Conservation (phyloP, 1,140 invertebrate species). For the Antheraea pernyi region DNA sequence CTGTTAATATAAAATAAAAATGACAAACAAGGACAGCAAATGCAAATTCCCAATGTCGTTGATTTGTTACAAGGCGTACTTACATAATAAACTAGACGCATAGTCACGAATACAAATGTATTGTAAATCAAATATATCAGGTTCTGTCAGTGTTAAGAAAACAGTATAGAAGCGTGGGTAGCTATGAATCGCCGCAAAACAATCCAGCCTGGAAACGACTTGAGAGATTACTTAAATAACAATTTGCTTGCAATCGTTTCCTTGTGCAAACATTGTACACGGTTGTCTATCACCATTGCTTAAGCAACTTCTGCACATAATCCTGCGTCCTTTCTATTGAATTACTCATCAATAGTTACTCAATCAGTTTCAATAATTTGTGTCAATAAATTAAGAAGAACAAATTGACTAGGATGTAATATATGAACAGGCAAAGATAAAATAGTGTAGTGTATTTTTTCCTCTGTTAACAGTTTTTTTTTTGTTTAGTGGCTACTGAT, state of each 20-base stretch:
- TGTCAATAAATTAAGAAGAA: too few relatives aligned
- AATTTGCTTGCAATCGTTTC: conserved; percentile 12
- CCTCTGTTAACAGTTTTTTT: too few relatives aligned
- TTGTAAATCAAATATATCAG: conserved; percentile 26
- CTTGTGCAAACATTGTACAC: background rate
- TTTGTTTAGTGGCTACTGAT: too few relatives aligned
- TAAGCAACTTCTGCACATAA: too few relatives aligned
- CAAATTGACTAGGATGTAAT: too few relatives aligned
- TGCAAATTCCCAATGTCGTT: conserved; percentile 43
- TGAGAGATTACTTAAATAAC: background rate
- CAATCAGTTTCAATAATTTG: too few relatives aligned
- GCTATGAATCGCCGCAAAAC: background rate
- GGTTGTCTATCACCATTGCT: background rate
- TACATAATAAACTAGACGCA: conserved; percentile 41
- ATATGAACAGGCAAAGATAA: too few relatives aligned
- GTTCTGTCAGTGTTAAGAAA: conserved; percentile 16
- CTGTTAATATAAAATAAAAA: conserved; percentile 7
- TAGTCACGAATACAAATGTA: conserved; percentile 57
- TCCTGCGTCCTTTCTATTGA: too few relatives aligned
- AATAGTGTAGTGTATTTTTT: too few relatives aligned
- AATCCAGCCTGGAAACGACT: background rate
- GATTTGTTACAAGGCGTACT: conserved; percentile 46
- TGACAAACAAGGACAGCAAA: conserved; percentile 27
- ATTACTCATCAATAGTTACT: too few relatives aligned
- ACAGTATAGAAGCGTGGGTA: conserved; percentile 23